Evolutionary conservation across 1,140 invertebrate genomes (phyloP).

Genomic region (Drosophila kohkoa): DNA sequence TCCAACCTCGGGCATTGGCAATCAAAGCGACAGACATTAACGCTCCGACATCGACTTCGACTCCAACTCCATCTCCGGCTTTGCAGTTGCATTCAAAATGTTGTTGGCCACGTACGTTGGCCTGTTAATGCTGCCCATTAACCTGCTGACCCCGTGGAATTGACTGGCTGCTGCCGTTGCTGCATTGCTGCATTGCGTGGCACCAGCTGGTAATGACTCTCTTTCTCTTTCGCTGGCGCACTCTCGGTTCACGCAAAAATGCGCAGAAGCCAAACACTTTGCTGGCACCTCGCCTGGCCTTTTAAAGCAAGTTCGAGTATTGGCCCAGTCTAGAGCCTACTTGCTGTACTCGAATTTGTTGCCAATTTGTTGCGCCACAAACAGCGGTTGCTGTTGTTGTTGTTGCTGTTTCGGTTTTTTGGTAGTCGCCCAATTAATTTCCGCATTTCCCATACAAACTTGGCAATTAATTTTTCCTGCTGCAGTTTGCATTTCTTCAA

Average conservation of each 20-base stretch:
- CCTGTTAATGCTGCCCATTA: conserved; percentile 81
- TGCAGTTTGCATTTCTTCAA: conserved; percentile 77
- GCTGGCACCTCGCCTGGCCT: conserved; percentile 1
- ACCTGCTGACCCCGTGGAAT: conserved; percentile 68
- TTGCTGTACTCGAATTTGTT: conserved; percentile 67
- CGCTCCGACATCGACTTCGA: conserved; percentile 17
- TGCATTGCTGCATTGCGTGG: conserved; percentile 60
- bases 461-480: conserved; percentile 73
- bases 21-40: conserved; percentile 80
- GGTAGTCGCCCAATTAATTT: conserved; percentile 77
- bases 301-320: conserved; percentile 56
- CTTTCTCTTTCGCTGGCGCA: conserved; percentile 41
- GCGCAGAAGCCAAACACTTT: conserved; percentile 76
- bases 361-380: conserved; percentile 76
- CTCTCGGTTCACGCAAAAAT: conserved; percentile 74
- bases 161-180: conserved; percentile 52
- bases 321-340: conserved; percentile 37
- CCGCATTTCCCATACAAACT: conserved; percentile 77
- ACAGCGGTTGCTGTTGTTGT: conserved; percentile 1
- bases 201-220: conserved; percentile 66
- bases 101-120: conserved; percentile 62
- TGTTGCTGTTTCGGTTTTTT: conserved; percentile 32
- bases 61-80: conserved; percentile 19
- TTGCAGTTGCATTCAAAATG: conserved; percentile 22
- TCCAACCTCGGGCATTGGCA: conserved; percentile 52